A percentile compares a stretch with the other conserved stretches of the same genome.
phyloP scores from a whole-genome alignment of 2,797 vertebrate species.

The Iguana delicatissima region DNA sequence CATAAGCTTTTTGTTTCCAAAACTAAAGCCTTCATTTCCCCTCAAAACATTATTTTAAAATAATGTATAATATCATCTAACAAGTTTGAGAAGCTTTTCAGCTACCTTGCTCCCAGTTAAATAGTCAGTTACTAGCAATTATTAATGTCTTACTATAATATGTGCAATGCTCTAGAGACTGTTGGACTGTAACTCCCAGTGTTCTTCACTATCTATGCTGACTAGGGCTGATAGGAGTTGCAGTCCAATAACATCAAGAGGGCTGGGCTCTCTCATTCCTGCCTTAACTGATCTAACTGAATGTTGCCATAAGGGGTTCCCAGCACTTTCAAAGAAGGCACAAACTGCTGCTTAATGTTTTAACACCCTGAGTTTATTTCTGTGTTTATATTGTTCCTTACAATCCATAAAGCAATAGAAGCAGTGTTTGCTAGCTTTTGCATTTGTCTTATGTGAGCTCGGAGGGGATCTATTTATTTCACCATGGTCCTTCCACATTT shows the following conservation, averaged over 20 bases:
- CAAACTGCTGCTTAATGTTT: neutral
- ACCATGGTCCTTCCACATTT: neutral
- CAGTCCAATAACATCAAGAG: too few species aligned
- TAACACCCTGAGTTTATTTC: neutral
- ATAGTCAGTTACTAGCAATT: neutral
- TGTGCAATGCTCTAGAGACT: too few species aligned
- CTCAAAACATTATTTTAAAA: neutral
- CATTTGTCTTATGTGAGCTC: too few species aligned
- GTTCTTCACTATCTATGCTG: too few species aligned
- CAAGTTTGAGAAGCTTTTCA: neutral
- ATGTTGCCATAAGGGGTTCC: neutral
- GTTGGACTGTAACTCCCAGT: too few species aligned
- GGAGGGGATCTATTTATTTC: neutral
- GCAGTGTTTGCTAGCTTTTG: neutral
- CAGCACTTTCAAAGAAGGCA: neutral
- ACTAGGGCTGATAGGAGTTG: too few species aligned
- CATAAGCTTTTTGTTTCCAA: neutral
- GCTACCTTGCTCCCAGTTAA: neutral
- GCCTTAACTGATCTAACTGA: neutral
- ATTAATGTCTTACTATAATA: neutral
- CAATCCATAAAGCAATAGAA: neutral
- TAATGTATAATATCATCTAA: neutral
- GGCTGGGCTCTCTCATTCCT: too few species aligned
- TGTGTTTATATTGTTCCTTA: neutral
- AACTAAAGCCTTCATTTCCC: neutral